These are phyloP conservation scores for Alfaro cultratus DNA, from an alignment of 2,797 vertebrate species.

Conservation along the genomic window DNA sequence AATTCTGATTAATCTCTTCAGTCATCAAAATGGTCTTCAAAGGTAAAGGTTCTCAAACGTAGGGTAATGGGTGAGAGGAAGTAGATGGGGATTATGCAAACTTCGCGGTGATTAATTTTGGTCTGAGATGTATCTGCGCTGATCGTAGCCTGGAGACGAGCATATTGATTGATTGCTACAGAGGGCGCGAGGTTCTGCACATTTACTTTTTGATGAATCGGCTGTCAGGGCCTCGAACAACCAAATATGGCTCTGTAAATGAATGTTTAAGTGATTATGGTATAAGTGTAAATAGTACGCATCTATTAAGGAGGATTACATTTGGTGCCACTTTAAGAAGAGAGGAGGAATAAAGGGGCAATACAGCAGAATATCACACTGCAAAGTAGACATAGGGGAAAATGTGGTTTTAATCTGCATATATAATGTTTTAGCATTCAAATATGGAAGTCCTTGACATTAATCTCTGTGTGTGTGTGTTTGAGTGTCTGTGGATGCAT, in stretches of 20 bases:
- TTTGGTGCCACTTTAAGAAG: conserved; percentile 67
- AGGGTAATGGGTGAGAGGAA: conserved; percentile 61
- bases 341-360: conserved; percentile 52
- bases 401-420: conserved; percentile 72
- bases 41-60: conserved; percentile 76
- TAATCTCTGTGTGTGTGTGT: conserved; percentile 68
- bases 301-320: conserved; percentile 84
- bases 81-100: conserved; percentile 79
- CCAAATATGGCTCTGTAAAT: conserved; percentile 80
- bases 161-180: conserved; percentile 84
- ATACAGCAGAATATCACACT: conserved; percentile 52
- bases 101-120: conserved; percentile 82
- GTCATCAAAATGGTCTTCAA: conserved; percentile 71
- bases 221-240: conserved; percentile 82
- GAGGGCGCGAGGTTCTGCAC: conserved; percentile 78
- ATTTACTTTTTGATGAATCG: conserved; percentile 85
- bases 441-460: conserved; percentile 79
- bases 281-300: conserved; percentile 85
- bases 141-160: conserved; percentile 72
- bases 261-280: conserved; percentile 83
- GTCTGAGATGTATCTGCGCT: conserved; percentile 73
- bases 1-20: conserved; percentile 73
- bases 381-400: conserved; percentile 55
- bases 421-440: conserved; percentile 74
- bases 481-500: conserved; percentile 15